Base-by-base conservation (phyloP, 1,140 invertebrate species). In the Apis cerana region DNA sequence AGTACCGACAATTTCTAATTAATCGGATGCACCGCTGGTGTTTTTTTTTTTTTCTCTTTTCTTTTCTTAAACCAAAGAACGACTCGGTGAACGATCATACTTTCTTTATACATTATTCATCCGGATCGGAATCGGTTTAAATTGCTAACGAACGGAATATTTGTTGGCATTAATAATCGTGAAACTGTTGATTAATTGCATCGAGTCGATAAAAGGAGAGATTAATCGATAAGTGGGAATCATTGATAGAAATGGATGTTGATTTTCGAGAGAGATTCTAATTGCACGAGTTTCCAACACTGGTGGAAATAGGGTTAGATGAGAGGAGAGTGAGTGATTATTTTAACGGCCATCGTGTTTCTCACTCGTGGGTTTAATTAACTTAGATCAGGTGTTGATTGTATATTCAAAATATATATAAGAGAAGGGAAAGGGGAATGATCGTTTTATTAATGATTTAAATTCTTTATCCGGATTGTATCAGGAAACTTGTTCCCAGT, bases 101-200 rank as follows among this genome's bases (percentile, higher is more conserved):
- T 77, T 77, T 77, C 75, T 68, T 77, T 58, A 67, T 58, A 11
- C 50, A 68, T 77, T 58, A 68, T 68, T 68, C 75, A 68, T 68
- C 5, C 17, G 21, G 23, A 21, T 52, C 23, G 21, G 21, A 43
- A 76, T 43, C 50, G 62, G 21, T 12, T 68, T 19, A 33, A 58
- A 67, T 58, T 23, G 21, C 27, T 56, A 43, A 23, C 52, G 13
- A 68, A 27, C 21, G 33, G 23, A 68, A 56, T 33, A 58, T 58
- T 77, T 56, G 27, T 54, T 56, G 11, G n/a, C 27, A 52, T 77
- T 67, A 77, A 77, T 65, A 67, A 54, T 27, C 52, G 64, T 77
- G 52, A 67, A 68, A 68, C 11, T 21, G 64, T n/a, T 67, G 62
- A 68, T 56, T 68, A 68, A 77, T 23, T 65, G 27, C 13, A 3